These are phyloP conservation scores for Ceratosolen fusciceps DNA, from an alignment of 1,140 invertebrate species.

Conservation along the genomic window DNA sequence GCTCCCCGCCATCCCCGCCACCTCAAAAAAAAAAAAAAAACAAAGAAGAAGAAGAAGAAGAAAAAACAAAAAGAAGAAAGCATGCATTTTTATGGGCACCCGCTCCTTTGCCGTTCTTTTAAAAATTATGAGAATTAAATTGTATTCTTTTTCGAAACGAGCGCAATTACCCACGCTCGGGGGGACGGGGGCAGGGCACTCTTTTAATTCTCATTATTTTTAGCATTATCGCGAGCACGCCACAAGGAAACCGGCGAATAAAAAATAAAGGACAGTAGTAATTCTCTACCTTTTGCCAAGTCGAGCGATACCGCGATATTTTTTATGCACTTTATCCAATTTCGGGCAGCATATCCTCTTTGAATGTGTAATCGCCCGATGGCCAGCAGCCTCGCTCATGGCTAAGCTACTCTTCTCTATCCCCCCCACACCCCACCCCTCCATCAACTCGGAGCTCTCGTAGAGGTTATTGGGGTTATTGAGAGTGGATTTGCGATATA, in stretches of 20 bases:
- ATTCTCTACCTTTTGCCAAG: constrained; percentile 1
- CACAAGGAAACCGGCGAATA: not conserved
- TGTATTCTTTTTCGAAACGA: constrained; percentile 48
- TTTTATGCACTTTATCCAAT: constrained; percentile 14
- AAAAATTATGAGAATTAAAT: constrained; percentile 52
- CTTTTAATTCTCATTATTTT: constrained; percentile 49
- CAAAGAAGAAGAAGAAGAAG: not conserved
- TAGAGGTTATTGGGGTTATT: too few species aligned
- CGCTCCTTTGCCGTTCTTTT: constrained; percentile 39
- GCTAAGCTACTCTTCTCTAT: not conserved
- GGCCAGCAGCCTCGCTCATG: not conserved
- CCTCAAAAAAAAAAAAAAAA: constrained; percentile 11
- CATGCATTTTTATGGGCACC: constrained; percentile 37
- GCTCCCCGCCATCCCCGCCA: not conserved
- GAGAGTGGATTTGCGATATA: too few species aligned
- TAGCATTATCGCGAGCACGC: constrained; percentile 29
- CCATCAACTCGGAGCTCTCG: too few species aligned
- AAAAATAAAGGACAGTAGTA: too few species aligned
- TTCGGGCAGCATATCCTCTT: not conserved
- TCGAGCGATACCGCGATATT: constrained; percentile 19
- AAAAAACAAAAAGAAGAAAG: not conserved
- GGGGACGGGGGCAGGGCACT: not conserved
- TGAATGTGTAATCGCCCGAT: constrained; percentile 51
- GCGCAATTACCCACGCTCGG: constrained; percentile 37
- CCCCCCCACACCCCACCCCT: too few species aligned